Percentiles rank a stretch among this genome's conserved stretches.
phyloP scores from a whole-genome alignment of 2,888 invertebrate genomes.

The Lithophane leautieri region DNA sequence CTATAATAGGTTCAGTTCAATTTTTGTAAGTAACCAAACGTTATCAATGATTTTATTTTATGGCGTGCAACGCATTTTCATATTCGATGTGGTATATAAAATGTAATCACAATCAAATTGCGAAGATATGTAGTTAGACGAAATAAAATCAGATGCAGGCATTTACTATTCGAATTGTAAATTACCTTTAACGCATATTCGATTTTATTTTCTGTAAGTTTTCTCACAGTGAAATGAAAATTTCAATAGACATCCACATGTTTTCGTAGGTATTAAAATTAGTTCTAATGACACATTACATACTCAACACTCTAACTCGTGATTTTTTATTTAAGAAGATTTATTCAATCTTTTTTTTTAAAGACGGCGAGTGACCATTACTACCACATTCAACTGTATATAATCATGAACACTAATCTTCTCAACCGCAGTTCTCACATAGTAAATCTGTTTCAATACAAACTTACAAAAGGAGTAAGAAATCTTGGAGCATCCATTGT shows the following conservation, averaged over 20 bases:
- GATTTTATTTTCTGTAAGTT: constrained; percentile 18
- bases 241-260: background rate
- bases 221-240: constrained; percentile 39
- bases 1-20: constrained; percentile 63
- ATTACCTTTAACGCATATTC: constrained; percentile 14
- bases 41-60: constrained; percentile 56
- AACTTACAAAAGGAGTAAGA: constrained; percentile 35
- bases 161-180: constrained; percentile 35
- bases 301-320: background rate
- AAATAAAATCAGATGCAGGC: constrained; percentile 54
- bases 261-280: background rate
- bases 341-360: constrained; percentile 29
- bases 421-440: constrained; percentile 25
- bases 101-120: constrained; percentile 47
- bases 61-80: constrained; percentile 50
- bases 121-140: constrained; percentile 29
- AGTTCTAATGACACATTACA: background rate
- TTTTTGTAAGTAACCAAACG: constrained; percentile 68
- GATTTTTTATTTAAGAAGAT: constrained; percentile 24
- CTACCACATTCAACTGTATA: constrained; percentile 25
- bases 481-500: constrained; percentile 46
- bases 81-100: constrained; percentile 57
- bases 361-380: constrained; percentile 15
- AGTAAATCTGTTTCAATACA: constrained; percentile 27
- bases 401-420: constrained; percentile 27